A percentile compares a stretch with the other conserved stretches of the same genome.
Conservation (phyloP, 2,888 invertebrate genomes). For the Rhagonycha lutea region DNA sequence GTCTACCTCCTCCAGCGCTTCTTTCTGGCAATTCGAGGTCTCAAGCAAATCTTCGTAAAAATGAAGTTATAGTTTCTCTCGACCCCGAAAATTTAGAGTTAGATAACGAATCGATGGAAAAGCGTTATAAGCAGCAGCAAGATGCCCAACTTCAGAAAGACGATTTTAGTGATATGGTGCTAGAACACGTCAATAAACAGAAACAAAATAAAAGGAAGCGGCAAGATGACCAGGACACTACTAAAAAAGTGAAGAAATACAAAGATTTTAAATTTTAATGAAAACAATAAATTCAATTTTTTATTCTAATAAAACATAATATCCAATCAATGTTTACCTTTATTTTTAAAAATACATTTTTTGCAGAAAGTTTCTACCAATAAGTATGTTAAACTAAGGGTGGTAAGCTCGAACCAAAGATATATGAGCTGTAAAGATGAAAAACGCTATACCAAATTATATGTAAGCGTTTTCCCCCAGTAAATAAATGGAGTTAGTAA, state of each 20-base stretch:
- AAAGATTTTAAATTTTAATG: constrained; percentile 95
- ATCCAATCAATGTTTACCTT: no score
- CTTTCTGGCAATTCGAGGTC: constrained; percentile 51
- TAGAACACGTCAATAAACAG: constrained; percentile 95
- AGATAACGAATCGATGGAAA: constrained; percentile 94
- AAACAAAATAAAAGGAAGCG: constrained; percentile 93
- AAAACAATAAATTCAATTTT: no score
- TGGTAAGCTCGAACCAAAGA: no score
- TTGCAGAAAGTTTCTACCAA: no score
- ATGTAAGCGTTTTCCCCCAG: no score
- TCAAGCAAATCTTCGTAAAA: constrained; percentile 58
- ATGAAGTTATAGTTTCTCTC: constrained; percentile 89
- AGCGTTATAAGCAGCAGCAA: constrained; percentile 94
- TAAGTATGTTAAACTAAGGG: no score
- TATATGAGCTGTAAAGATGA: no score
- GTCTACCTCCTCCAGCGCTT: constrained; percentile 61
- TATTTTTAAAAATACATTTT: no score
- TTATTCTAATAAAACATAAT: no score
- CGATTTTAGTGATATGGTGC: constrained; percentile 97
- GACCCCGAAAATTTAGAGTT: constrained; percentile 97
- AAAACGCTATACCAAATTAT: no score
- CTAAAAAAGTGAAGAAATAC: constrained; percentile 93
- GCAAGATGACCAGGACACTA: constrained; percentile 80
- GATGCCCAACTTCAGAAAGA: constrained; percentile 87
- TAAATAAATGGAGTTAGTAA: no score